phyloP scores from a whole-genome alignment of 2,113 vertebrate species.

The Pyxicephalus adspersus region DNA sequence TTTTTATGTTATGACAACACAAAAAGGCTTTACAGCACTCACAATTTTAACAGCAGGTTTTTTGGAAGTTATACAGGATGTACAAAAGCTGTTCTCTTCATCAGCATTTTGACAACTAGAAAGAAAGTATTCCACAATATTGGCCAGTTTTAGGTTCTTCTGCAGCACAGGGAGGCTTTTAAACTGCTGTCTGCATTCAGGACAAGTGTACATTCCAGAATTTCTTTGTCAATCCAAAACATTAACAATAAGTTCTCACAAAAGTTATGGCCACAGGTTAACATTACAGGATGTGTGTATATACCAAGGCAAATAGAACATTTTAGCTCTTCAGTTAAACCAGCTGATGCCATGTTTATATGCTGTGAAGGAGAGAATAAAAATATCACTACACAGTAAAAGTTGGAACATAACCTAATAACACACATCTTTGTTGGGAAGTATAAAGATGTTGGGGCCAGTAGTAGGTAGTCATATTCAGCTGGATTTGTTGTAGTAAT shows the following conservation, averaged over 20 bases:
- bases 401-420: no score
- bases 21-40: constrained; percentile 79
- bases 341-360: constrained; percentile 40
- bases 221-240: constrained; percentile 29
- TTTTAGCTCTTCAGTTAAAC: constrained; percentile 53
- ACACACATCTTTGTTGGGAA: no score
- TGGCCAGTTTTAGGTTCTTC: constrained; percentile 58
- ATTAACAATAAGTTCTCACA: constrained; percentile 48
- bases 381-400: no score
- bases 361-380: background rate
- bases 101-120: background rate
- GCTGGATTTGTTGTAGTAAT: no score
- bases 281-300: constrained; percentile 56
- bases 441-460: no score
- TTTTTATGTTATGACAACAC: constrained; percentile 73
- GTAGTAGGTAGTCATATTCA: no score
- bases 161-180: constrained; percentile 6
- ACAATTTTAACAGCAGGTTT: constrained; percentile 76
- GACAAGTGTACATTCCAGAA: constrained; percentile 39
- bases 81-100: constrained; percentile 63
- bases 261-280: constrained; percentile 58
- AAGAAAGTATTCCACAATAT: constrained; percentile 46
- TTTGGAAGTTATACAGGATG: constrained; percentile 67
- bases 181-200: constrained; percentile 56
- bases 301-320: constrained; percentile 59